Percentiles rank a stretch among this genome's conserved stretches.
These are phyloP conservation scores for Acrobasis suavella DNA, from an alignment of 2,888 invertebrate species.

Conservation along the genomic window DNA sequence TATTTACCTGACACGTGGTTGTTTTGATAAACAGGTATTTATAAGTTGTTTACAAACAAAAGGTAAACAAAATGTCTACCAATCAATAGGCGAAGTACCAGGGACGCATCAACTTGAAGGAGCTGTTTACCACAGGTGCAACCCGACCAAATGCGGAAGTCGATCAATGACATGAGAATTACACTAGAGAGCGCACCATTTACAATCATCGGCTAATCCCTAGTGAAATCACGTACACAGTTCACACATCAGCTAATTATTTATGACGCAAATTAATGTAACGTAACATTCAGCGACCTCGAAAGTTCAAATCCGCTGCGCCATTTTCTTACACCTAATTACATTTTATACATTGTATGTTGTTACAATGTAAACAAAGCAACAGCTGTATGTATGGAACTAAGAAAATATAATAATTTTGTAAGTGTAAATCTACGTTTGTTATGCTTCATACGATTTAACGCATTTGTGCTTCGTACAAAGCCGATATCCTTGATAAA, in stretches of 20 bases:
- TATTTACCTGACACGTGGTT: neutral
- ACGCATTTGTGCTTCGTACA: slow-evolving; percentile 32
- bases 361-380: slow-evolving; percentile 40
- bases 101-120: slow-evolving; percentile 42
- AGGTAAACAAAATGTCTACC: slow-evolving; percentile 44
- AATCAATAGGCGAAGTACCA: slow-evolving; percentile 54
- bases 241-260: slow-evolving; percentile 35
- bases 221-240: slow-evolving; percentile 44
- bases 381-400: slow-evolving; percentile 39
- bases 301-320: slow-evolving; percentile 40
- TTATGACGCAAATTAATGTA: slow-evolving; percentile 46
- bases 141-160: slow-evolving; percentile 43
- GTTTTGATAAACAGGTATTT: neutral
- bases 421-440: slow-evolving; percentile 23
- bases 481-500: slow-evolving; percentile 40
- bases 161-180: slow-evolving; percentile 28
- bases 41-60: slow-evolving; percentile 43
- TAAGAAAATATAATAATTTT: slow-evolving; percentile 36
- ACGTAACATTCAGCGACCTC: slow-evolving; percentile 42
- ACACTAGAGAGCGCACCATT: slow-evolving; percentile 30
- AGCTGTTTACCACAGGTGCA: slow-evolving; percentile 46
- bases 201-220: slow-evolving; percentile 36
- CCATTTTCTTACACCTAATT: slow-evolving; percentile 16
- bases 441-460: slow-evolving; percentile 23
- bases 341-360: slow-evolving; percentile 3